Percentiles rank a stretch among this genome's conserved stretches.
phyloP scores from a whole-genome alignment of 2,797 vertebrate species.

The Phalloptychus januarius region DNA sequence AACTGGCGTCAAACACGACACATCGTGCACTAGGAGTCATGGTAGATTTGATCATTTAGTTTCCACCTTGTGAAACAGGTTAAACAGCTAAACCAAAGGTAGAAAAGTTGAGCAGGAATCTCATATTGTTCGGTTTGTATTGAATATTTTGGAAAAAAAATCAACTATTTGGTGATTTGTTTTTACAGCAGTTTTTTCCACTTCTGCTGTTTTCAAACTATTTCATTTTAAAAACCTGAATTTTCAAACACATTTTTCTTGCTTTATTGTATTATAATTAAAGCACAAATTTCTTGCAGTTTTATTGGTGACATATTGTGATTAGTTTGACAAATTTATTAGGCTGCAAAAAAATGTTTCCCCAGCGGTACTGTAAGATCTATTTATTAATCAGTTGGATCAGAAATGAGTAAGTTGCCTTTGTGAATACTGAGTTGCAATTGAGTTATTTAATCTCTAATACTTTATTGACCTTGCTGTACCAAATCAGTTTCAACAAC shows the following conservation, averaged over 20 bases:
- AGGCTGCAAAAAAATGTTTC: background rate
- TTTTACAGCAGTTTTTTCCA: background rate
- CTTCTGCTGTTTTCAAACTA: background rate
- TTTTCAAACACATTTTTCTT: background rate
- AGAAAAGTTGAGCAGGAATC: background rate
- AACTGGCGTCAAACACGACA: conserved; percentile 27
- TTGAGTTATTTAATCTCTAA: background rate
- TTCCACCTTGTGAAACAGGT: too few relatives aligned
- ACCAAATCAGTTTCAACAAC: background rate
- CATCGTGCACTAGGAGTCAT: conserved; percentile 18
- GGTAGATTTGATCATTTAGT: too few relatives aligned
- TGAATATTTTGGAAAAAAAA: background rate
- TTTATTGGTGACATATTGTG: background rate
- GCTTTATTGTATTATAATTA: background rate
- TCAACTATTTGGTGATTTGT: background rate
- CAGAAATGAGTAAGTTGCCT: background rate
- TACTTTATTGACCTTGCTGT: background rate
- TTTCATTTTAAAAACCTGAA: background rate
- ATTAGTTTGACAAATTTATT: background rate
- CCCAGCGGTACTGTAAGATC: background rate
- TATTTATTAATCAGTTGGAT: background rate
- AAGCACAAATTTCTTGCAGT: background rate
- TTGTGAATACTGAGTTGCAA: background rate
- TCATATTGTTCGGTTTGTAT: too few relatives aligned
- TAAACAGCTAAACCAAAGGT: too few relatives aligned